Percentiles rank a stretch among this genome's conserved stretches.
Evolutionary conservation across 2,797 vertebrate species (phyloP).

Genomic region (Coluber constrictor): DNA sequence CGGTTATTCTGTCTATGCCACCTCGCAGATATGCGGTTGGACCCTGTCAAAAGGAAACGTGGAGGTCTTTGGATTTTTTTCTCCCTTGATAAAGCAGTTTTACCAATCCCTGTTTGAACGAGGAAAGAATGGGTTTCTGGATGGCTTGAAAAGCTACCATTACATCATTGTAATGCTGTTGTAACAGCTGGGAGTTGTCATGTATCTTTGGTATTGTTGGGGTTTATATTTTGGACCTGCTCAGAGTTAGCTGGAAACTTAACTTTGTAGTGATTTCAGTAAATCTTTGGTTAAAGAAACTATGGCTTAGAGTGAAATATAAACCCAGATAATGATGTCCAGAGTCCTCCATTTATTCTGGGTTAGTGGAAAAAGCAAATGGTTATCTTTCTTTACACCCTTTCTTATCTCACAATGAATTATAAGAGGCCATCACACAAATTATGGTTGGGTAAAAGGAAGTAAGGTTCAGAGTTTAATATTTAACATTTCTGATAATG

Average conservation of each 20-base stretch:
- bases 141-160: background rate
- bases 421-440: background rate
- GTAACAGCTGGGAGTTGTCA: background rate
- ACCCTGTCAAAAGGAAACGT: background rate
- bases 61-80: background rate
- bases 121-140: background rate
- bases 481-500: background rate
- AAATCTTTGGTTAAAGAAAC: background rate
- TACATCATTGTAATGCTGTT: background rate
- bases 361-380: background rate
- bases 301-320: background rate
- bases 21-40: background rate
- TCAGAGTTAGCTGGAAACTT: background rate
- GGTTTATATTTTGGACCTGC: background rate
- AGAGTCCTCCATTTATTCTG: background rate
- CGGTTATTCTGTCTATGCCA: background rate
- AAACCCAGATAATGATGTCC: background rate
- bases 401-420: background rate
- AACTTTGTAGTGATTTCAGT: background rate
- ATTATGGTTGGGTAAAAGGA: background rate
- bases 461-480: background rate
- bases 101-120: background rate
- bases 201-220: background rate
- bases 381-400: background rate
- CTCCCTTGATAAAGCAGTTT: background rate